Evolutionary conservation across 2,888 invertebrate genomes (phyloP), one percentile per base, ranked within the genome.

Genomic region (Sinhomidia bicolor): DNA sequence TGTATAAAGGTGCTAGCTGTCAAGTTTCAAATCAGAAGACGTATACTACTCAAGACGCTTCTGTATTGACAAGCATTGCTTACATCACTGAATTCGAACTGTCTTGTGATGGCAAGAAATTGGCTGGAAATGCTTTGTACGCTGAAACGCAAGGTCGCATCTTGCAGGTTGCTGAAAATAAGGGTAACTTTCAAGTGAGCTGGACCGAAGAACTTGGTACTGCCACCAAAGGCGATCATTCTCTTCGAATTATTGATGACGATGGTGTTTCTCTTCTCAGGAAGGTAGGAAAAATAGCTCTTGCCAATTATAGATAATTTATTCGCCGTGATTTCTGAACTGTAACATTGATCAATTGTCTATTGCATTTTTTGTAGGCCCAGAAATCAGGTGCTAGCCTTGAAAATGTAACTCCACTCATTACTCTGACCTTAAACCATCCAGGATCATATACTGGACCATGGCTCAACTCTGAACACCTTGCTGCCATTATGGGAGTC

Each of bases 11-110:
- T 23, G 71, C 57, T 26, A 86, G 44, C 7, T 89, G 90, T 62
- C 47, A 96, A 94, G 95, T 96, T 12, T 95, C 95, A 87, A 79
- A 93, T n/a, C 95, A 97, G n/a, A 95, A 95, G 81, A 96, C 96
- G 0, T 99, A 98, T 94, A 98, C 98, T 71, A 98, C 98, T 20
- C 95, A 96, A 93, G 99, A 99, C 94, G 98, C 97, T 0, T 97
- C 98, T 74, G 96, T 99, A 90, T 96, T 99, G 12, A 96, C 97
- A 91, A 96, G 96, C 93, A 97, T 99, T 92, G 98, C 98, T 0
- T 98, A 97, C 94, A 96, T 99, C 92, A 96, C 97, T 14, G 98
- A 99, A 94, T 98, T 99, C 94, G 95, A 96, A 10, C 94, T 99
- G 62, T 96, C 96, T 93, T 99, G 99, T 92, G 93, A 93, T 89